Conservation (phyloP, 2,888 invertebrate genomes). For the Agriopis aurantiaria region DNA sequence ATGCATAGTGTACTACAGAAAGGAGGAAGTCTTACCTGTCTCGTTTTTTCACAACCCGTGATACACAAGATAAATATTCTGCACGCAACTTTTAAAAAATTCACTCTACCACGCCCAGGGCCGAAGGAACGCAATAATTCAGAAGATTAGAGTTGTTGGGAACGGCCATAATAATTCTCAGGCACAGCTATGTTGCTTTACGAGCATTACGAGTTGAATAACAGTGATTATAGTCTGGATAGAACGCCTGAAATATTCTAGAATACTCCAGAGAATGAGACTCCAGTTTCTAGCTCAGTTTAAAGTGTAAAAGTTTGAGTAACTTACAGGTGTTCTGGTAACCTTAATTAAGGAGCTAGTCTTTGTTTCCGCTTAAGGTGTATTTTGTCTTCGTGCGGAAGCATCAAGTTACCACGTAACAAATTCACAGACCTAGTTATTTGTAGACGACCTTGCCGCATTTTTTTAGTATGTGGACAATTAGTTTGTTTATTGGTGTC, state of each 20-base stretch:
- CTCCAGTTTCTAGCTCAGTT: conserved; percentile 2
- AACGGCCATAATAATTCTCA: conserved; percentile 25
- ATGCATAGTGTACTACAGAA: background rate
- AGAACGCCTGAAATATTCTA: conserved; percentile 14
- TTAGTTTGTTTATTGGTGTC: no score
- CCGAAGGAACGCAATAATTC: conserved; percentile 34
- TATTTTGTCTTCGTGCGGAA: background rate
- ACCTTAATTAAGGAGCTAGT: background rate
- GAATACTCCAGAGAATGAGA: conserved; percentile 8
- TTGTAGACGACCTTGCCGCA: no score
- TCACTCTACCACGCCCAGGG: conserved; percentile 37
- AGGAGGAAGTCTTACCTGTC: conserved; percentile 13
- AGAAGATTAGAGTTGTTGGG: conserved; percentile 34
- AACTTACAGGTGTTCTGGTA: conserved; percentile 3
- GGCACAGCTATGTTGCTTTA: conserved; percentile 25
- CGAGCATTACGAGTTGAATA: conserved; percentile 26
- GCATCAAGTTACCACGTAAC: no score
- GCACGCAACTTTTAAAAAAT: conserved; percentile 51
- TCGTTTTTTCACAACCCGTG: conserved; percentile 24
- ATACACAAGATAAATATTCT: conserved; percentile 47
- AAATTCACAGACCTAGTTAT: no score
- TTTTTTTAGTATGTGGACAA: no score
- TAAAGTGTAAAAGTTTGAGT: conserved; percentile 9
- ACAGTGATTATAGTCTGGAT: conserved; percentile 26
- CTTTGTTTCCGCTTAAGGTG: background rate